Conservation (phyloP, 2,888 invertebrate genomes). For the Thereva nobilitata region DNA sequence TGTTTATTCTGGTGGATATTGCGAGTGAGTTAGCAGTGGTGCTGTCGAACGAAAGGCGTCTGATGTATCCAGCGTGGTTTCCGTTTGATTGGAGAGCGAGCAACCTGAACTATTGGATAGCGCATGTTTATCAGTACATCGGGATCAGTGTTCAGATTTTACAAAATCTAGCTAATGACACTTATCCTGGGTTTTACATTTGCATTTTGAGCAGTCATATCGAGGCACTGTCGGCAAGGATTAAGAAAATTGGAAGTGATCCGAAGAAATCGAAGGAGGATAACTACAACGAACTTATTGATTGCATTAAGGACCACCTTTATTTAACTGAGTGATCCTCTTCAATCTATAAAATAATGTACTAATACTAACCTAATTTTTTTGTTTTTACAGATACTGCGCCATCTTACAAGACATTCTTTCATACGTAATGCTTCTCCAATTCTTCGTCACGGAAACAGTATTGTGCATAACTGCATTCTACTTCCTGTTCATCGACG, state of each 20-base stretch:
- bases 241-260: conserved; percentile 10
- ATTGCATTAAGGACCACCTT: conserved; percentile 2
- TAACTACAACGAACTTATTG: conserved; percentile 16
- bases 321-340: neutral
- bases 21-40: conserved; percentile 1
- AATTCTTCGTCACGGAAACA: neutral
- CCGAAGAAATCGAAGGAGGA: neutral
- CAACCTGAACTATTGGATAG: neutral
- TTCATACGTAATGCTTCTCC: conserved; percentile 6
- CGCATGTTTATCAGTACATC: conserved; percentile 11
- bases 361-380: no score
- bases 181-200: conserved; percentile 10
- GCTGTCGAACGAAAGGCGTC: neutral
- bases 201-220: conserved; percentile 8
- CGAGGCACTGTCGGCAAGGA: neutral
- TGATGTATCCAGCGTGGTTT: conserved; percentile 14
- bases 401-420: conserved; percentile 1
- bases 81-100: conserved; percentile 8
- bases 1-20: neutral
- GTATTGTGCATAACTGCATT: conserved; percentile 10
- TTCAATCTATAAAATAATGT: neutral
- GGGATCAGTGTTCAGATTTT: conserved; percentile 9
- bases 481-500: conserved; percentile 5
- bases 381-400: conserved; percentile 4
- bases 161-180: conserved; percentile 18